Percentiles rank a stretch among this genome's conserved stretches.
phyloP scores from a whole-genome alignment of 30 jellyfish, hydroid and myxozoan genomes.

The Aurelia sp. region DNA sequence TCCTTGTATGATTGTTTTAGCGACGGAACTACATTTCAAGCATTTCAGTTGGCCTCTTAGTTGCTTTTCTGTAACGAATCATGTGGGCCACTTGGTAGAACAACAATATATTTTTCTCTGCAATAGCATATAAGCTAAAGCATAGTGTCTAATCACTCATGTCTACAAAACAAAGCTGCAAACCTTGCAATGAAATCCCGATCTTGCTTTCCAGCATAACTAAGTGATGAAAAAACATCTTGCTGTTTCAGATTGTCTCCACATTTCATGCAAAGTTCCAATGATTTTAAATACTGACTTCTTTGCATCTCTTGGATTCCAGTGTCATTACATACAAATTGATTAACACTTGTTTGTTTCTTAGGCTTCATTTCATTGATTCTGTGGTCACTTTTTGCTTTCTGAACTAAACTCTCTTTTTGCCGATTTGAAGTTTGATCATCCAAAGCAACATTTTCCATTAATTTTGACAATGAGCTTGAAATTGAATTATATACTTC shows the following conservation, averaged over 20 bases:
- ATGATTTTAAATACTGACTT: constrained; percentile 43
- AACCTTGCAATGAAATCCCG: neutral
- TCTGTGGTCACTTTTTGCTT: neutral
- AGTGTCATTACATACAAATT: neutral
- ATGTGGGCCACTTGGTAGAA: too few relatives aligned
- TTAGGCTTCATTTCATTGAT: constrained; percentile 13
- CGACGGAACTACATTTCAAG: too few relatives aligned
- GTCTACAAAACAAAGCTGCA: too few relatives aligned
- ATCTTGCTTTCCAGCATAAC: neutral
- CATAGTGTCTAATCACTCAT: too few relatives aligned
- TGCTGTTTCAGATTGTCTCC: constrained; percentile 46
- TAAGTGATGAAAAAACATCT: constrained; percentile 9
- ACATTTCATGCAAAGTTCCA: constrained; percentile 63
- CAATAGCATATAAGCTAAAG: too few relatives aligned
- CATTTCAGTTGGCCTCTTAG: too few relatives aligned
- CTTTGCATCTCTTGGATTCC: constrained; percentile 18
- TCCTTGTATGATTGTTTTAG: too few relatives aligned
- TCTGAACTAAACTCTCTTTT: neutral
- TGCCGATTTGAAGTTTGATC: neutral
- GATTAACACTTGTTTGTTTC: neutral
- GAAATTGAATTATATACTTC: constrained; percentile 15
- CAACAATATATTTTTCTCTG: too few relatives aligned
- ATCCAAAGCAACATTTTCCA: constrained; percentile 12
- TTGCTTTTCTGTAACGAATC: too few relatives aligned
- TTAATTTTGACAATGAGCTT: constrained; percentile 25